phyloP scores from a whole-genome alignment of 2,113 vertebrate species.

The Ellobius talpinus region DNA sequence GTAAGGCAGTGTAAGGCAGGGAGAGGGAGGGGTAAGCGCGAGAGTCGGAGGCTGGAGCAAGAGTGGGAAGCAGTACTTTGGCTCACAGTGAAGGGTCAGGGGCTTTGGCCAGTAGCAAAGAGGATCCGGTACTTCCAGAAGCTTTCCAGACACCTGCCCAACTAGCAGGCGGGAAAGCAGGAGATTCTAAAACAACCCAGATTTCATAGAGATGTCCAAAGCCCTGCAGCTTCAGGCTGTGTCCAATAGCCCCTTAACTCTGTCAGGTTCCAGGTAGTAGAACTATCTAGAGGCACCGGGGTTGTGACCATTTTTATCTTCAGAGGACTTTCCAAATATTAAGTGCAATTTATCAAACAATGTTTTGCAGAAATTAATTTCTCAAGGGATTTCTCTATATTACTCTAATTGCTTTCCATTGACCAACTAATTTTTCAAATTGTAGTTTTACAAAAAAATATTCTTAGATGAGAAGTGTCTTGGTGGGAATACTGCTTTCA shows the following conservation, averaged over 20 bases:
- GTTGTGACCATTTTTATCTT: not conserved
- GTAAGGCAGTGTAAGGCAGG: too few relatives aligned
- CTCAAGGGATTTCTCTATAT: conserved; percentile 62
- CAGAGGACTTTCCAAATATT: not conserved
- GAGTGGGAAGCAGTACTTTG: not conserved
- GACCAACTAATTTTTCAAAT: conserved; percentile 76
- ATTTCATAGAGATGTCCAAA: not conserved
- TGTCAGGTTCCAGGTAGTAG: not conserved
- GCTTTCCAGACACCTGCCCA: not conserved
- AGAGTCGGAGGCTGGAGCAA: too few relatives aligned
- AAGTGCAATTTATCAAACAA: conserved; percentile 48
- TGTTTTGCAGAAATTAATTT: conserved; percentile 67
- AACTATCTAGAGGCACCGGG: not conserved
- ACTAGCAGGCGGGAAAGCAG: not conserved
- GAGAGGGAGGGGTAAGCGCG: not conserved
- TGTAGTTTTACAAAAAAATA: conserved; percentile 64
- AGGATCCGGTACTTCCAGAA: not conserved
- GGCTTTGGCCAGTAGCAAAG: not conserved
- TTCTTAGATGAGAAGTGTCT: conserved; percentile 56
- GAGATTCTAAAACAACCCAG: not conserved
- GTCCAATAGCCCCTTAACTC: not conserved
- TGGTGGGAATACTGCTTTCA: conserved; percentile 38
- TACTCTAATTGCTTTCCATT: conserved; percentile 65
- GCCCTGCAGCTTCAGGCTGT: not conserved
- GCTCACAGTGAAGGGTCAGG: not conserved